These are phyloP conservation scores for Mizuhopecten yessoensis DNA, from an alignment of 1,140 invertebrate species.

Conservation along the genomic window DNA sequence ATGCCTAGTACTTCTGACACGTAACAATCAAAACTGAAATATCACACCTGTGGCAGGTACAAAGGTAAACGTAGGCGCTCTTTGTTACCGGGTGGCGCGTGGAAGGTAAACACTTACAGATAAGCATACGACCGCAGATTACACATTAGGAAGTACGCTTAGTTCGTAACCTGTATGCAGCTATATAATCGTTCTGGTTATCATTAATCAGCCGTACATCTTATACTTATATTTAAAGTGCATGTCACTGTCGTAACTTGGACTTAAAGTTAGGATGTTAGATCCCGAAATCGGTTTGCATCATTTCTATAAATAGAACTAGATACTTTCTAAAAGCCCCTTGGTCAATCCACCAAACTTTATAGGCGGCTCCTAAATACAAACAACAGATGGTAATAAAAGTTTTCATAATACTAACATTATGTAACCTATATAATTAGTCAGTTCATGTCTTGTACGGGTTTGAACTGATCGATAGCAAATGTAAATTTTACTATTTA, in stretches of 20 bases:
- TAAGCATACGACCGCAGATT: background rate
- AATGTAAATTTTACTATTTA: too few relatives aligned
- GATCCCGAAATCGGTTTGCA: too few relatives aligned
- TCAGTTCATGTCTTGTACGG: too few relatives aligned
- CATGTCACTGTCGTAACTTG: background rate
- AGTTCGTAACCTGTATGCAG: conserved; percentile 10
- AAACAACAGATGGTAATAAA: too few relatives aligned
- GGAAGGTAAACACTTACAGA: background rate
- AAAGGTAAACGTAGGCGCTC: background rate
- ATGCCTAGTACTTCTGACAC: background rate
- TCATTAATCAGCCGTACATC: background rate
- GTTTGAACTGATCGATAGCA: too few relatives aligned
- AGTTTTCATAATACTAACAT: too few relatives aligned
- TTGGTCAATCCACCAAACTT: background rate
- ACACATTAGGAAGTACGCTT: background rate
- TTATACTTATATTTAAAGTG: background rate
- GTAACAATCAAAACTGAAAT: background rate
- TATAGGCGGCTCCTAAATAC: background rate
- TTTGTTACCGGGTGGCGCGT: conserved; percentile 29
- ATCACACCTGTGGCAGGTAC: background rate
- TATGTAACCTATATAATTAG: too few relatives aligned
- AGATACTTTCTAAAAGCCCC: background rate
- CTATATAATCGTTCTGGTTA: background rate
- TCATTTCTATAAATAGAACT: background rate
- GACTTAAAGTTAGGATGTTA: too few relatives aligned